Base-by-base conservation (phyloP, 2,888 invertebrate species). In the Dynastes hyllus region DNA sequence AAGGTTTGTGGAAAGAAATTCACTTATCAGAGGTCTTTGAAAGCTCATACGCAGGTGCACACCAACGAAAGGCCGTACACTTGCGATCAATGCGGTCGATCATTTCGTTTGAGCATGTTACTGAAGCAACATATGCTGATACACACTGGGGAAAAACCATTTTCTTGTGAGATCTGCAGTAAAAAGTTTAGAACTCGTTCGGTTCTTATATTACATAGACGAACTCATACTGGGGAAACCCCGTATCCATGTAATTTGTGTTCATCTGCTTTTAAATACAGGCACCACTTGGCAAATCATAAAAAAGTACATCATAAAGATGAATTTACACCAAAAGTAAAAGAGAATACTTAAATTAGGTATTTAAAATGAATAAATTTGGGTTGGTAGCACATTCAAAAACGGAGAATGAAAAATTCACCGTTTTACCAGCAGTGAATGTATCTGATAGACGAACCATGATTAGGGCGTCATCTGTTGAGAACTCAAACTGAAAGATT, bases 161-260 rank as follows among this genome's bases (percentile, higher is more conserved):
- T 61, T 16, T 9, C 58, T 11, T 75, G 75, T 40, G 27, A 75
- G 9, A 13, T 58, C 3, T 75, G 75, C 55, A 61, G 32, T 16
- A 67, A 67, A 50, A 67, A 50, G 37, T 58, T 75, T 37, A 0
- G 75, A 40, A 32, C 58, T n/a, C 37, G 45, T 1, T n/a, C 75
- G n/a, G 11, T 58, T 75, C n/a, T 58, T 16, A 40, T 13, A 16
- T n/a, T n/a, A 5, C 75, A 75, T n/a, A 75, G 58, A 40, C 29
- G 73, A 16, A 55, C n/a, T 55, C 73, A 73, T 58, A 55, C 73
- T 22, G 55, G 40, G 11, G 61, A 61, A 27, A 61, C 61, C 11
- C 61, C 61, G n/a, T 61, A 61, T 61, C 61, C 61, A 2, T 66
- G 66, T 8, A 32, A 67, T 8, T 4, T 67, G 6, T 67, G 67